A percentile compares a stretch with the other conserved stretches of the same genome.
These are phyloP conservation scores for Lasioglossum pauxillum DNA, from an alignment of 2,888 invertebrate species.

Conservation along the genomic window DNA sequence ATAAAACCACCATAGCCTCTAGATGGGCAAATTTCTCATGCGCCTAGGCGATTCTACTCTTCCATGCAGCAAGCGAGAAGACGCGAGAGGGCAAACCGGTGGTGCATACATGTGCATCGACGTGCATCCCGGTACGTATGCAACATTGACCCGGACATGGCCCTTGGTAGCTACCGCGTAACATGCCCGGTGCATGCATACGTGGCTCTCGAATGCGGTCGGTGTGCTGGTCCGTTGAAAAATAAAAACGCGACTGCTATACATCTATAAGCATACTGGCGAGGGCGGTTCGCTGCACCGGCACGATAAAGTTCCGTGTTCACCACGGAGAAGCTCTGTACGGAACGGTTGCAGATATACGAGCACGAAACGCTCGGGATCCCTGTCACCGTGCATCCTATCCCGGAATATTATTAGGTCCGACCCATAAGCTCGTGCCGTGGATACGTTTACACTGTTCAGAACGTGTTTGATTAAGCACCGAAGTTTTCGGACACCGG, in stretches of 20 bases:
- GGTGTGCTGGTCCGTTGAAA: slow-evolving; percentile 33
- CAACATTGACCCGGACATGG: slow-evolving; percentile 75
- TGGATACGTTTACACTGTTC: background rate
- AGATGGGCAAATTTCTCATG: slow-evolving; percentile 36
- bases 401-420: slow-evolving; percentile 49
- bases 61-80: slow-evolving; percentile 27
- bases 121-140: slow-evolving; percentile 65
- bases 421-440: background rate
- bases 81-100: slow-evolving; percentile 47
- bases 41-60: slow-evolving; percentile 31
- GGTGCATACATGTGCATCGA: slow-evolving; percentile 71
- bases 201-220: slow-evolving; percentile 50
- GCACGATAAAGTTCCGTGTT: slow-evolving; percentile 64
- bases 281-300: slow-evolving; percentile 50
- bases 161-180: slow-evolving; percentile 67
- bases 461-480: background rate
- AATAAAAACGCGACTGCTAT: slow-evolving; percentile 51
- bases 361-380: slow-evolving; percentile 50
- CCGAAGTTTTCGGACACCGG: too few relatives aligned
- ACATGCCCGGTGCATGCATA: slow-evolving; percentile 58
- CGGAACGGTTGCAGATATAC: slow-evolving; percentile 58
- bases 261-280: slow-evolving; percentile 53
- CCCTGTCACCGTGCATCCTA: slow-evolving; percentile 51
- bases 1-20: background rate
- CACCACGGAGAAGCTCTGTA: slow-evolving; percentile 35